These are phyloP conservation scores for Brachionus paranguensis DNA, from an alignment of 1,140 invertebrate genomes.

Conservation along the genomic window DNA sequence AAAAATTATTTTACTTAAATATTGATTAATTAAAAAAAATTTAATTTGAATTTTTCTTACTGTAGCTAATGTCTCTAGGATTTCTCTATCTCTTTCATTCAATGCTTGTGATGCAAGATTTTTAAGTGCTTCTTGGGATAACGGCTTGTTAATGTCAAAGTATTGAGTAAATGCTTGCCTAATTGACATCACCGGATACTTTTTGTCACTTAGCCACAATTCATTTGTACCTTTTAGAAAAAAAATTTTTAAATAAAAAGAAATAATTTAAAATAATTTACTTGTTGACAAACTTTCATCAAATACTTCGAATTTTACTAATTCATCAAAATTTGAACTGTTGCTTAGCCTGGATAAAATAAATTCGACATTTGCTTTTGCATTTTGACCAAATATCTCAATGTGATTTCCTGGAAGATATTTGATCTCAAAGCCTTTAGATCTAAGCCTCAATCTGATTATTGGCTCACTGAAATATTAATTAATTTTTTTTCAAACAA, in stretches of 20 bases:
- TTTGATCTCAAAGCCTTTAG: slow-evolving; percentile 47
- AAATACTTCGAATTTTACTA: slow-evolving; percentile 73
- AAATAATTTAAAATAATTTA: too few relatives aligned
- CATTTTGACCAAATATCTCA: slow-evolving; percentile 79
- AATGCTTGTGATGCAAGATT: slow-evolving; percentile 73
- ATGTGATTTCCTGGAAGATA: slow-evolving; percentile 88
- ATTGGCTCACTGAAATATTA: slow-evolving; percentile 58
- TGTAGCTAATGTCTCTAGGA: slow-evolving; percentile 62
- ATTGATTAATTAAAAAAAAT: too few relatives aligned
- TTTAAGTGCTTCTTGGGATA: slow-evolving; percentile 74
- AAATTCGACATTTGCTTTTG: slow-evolving; percentile 69
- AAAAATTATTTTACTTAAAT: too few relatives aligned
- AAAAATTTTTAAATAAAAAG: too few relatives aligned
- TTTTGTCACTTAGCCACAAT: slow-evolving; percentile 76
- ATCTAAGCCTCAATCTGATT: slow-evolving; percentile 59
- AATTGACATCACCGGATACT: slow-evolving; percentile 70
- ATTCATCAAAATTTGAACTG: slow-evolving; percentile 64
- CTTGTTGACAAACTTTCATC: slow-evolving; percentile 69
- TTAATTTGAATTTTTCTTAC: too few relatives aligned
- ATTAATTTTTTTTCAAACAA: slow-evolving; percentile 38
- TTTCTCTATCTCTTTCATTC: slow-evolving; percentile 67
- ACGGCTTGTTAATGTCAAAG: slow-evolving; percentile 84
- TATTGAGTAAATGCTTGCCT: slow-evolving; percentile 72
- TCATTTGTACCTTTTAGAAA: slow-evolving; percentile 67
- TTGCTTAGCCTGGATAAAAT: slow-evolving; percentile 66